Base-by-base conservation (phyloP, 2,888 invertebrate species). In the Leptinotarsa peninsularis region DNA sequence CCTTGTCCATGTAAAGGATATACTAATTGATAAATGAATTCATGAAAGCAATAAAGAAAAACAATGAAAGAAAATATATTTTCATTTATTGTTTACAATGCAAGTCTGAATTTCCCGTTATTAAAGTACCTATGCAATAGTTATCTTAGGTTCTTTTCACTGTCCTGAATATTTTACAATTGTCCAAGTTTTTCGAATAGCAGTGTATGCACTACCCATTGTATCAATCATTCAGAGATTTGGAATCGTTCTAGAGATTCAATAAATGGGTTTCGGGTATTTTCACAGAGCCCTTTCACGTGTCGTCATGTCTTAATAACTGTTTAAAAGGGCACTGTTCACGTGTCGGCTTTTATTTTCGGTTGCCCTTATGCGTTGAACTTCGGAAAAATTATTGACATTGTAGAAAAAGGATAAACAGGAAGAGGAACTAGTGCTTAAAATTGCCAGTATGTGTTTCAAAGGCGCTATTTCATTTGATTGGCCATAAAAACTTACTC, bases 251-350 rank as follows among this genome's bases (percentile, higher is more conserved):
- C 54, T 67, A 23, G 67, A 70, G 76, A 69, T 76, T 76, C 75
- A 74, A 75, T 75, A 74, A 76, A 72, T 71, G 73, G 72, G 73
- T 75, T 73, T 75, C 75, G 77, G 74, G 69, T 77, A 75, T 78
- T 78, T 79, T 76, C 73, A 77, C 78, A 73, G 75, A 78, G 68
- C 80, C 78, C 76, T 76, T 74, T 71, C 75, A 78, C 76, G 77
- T 75, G 80, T 80, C 80, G 74, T 76, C 80, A 76, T 75, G 77
- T 77, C 80, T 80, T 78, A 80, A 80, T 80, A 80, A 80, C 80
- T 75, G 71, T 80, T 80, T 80, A 80, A 80, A 80, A 73, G 78
- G 76, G 75, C 72, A 80, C 80, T 72, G 67, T 67, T 72, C 80
- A 75, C 78, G 76, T 76, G 80, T 71, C 33, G 68, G 54, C 72